Base-by-base conservation (phyloP, 2,888 invertebrate species). In the Caenorhabditis sp. region DNA sequence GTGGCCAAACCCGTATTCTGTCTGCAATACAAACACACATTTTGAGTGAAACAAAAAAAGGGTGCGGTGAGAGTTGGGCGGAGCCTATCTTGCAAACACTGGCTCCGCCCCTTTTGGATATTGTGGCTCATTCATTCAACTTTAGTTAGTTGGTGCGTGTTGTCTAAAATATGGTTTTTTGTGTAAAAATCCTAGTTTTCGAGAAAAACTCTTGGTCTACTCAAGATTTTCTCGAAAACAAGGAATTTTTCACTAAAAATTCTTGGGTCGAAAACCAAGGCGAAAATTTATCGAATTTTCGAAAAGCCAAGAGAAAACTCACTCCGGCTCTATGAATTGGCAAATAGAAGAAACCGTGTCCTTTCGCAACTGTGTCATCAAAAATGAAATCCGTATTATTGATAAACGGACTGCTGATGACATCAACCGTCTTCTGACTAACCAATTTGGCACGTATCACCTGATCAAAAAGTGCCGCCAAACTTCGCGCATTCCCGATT, bases 401-500 rank as follows among this genome's bases (percentile, higher is more conserved):
- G 57, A 74, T 68, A 65, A 71, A 71, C 26, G 65, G 72, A 36
- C 66, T 62, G 54, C 77, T 69, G 12, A 81, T 71, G 31, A 66
- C 66, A 50, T 80, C 64, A 55, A 82, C 17, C n/a, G 72, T 77
- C 51, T 69, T 67, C 59, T 69, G 54, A 27, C 69, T 73, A 14
- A 82, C 68, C 14, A 82, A 49, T 62, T 80, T 70, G 43, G 70
- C 78, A 37, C 67, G 67, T n/a, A 62, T 68, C 19, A 80, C 69
- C 82, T 82, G 67, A 54, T 83, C 80, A 70, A 86, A 86, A 4
- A 86, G 78, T 57, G 80, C 70, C 6, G 80, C 86, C 54, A 86
- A 69, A 36, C 83, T 81, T 55, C 81, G 69, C 17, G 86, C 86
- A 58, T 84, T 86, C 58, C 84, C 82, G 51, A 86, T 83, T 54